Evolutionary conservation across 2,797 vertebrate species (phyloP).

Genomic region (Uromys caudimaculatus): DNA sequence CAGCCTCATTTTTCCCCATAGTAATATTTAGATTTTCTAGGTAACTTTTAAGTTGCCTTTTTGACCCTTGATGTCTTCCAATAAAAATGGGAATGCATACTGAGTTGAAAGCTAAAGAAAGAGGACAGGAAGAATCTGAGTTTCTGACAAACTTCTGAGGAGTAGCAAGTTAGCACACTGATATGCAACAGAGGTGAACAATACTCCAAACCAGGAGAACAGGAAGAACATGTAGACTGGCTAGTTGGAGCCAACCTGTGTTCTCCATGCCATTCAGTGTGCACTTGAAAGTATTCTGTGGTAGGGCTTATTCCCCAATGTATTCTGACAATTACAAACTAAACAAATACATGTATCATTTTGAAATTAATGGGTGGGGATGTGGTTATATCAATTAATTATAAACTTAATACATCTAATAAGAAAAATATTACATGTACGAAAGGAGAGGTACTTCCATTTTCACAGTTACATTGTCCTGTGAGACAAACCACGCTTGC

Average conservation of each 20-base stretch:
- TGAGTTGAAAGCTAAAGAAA: constrained; percentile 13
- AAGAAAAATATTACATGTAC: constrained; percentile 24
- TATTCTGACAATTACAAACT: background rate
- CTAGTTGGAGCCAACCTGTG: background rate
- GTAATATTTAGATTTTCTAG: constrained; percentile 34
- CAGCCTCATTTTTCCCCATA: background rate
- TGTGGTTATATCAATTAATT: constrained; percentile 26
- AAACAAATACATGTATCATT: constrained; percentile 6
- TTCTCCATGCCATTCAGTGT: background rate
- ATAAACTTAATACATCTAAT: constrained; percentile 19
- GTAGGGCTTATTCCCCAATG: background rate
- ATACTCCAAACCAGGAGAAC: background rate
- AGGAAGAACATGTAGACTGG: background rate
- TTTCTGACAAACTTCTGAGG: constrained; percentile 13
- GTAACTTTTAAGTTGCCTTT: constrained; percentile 15
- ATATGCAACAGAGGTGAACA: background rate
- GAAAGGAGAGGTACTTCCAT: constrained; percentile 42
- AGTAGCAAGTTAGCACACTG: background rate
- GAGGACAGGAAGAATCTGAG: background rate
- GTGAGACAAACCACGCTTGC: constrained; percentile 49
- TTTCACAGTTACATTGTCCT: background rate
- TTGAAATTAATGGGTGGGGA: constrained; percentile 4
- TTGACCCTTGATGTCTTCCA: background rate
- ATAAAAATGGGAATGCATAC: background rate
- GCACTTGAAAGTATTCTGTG: background rate